Base-by-base conservation (phyloP, 2,113 vertebrate genomes). In the Pyxicephalus adspersus region DNA sequence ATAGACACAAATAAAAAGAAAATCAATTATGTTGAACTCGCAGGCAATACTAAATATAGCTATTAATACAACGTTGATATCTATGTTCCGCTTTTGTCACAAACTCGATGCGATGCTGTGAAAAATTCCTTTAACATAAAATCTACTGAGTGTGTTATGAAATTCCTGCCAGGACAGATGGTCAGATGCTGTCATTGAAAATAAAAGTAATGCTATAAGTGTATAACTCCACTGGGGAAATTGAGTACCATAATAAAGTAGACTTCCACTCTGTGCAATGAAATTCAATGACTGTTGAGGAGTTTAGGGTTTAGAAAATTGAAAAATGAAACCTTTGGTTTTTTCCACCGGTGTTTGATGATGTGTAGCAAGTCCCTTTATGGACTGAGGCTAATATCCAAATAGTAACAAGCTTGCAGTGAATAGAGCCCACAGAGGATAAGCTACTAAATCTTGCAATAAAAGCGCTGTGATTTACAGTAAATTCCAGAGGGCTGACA, bases 401-500 rank as follows among this genome's bases (percentile, higher is more conserved):
- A 98, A 99, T 98, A 96, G 97, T 96, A 95, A 97, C 95, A 95
- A 96, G 94, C 96, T 98, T 95, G 93, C 94, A 98, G 97, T 97
- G 98, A 97, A 97, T 96, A 94, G 96, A 96, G 94, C 95, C 96
- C 95, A 95, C 94, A 92, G 96, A 97, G 98, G 96, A 98, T 98
- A 97, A 98, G 95, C 95, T 96, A 96, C 96, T 98, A 98, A 98
- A 98, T 98, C 98, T 98, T 95, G 96, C 97, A 98, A 98, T 99
- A 98, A 99, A 99, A 98, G 96, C 97, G 95, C 95, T 96, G 95
- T 98, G 98, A 99, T 99, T 99, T 99, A 98, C 98, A 98, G 97
- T 98, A 97, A 98, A 98, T 97, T 98, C 95, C 95, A 95, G 94
- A 94, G 95, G 95, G 96, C 95, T 98, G 96, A 97, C 97, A 97